Percentiles rank a stretch among this genome's conserved stretches.
Conservation (phyloP, 1,140 invertebrate genomes). For the Asobara japonica region DNA sequence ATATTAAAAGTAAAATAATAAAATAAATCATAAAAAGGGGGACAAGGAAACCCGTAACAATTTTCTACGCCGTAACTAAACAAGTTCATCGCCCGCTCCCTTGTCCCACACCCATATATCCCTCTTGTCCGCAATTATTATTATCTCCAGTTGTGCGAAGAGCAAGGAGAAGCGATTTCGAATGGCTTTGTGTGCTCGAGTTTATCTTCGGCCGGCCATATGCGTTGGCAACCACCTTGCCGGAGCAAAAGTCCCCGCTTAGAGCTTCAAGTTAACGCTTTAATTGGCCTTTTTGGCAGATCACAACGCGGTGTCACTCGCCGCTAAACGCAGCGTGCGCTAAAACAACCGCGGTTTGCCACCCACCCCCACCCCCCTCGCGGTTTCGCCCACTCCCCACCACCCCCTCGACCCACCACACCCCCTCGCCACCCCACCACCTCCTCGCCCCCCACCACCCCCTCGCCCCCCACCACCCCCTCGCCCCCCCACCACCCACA, state of each 20-base stretch:
- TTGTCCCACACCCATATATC: constrained; percentile 29
- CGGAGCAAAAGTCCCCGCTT: background rate
- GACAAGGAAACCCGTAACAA: background rate
- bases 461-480: too few species aligned
- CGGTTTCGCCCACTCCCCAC: background rate
- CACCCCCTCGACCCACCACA: background rate
- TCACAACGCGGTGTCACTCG: background rate
- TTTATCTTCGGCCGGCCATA: constrained; percentile 6
- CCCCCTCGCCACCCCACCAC: background rate
- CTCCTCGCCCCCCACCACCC: background rate
- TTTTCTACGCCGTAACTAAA: constrained; percentile 21
- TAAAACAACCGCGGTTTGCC: background rate
- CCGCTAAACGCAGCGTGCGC: background rate
- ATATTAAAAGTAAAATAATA: background rate
- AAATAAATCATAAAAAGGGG: constrained; percentile 3
- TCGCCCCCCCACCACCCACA: background rate
- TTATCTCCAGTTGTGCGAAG: constrained; percentile 33
- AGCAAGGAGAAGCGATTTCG: background rate
- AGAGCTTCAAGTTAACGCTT: background rate
- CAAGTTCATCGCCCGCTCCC: constrained; percentile 50
- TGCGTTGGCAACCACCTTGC: constrained; percentile 12
- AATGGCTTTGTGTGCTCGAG: constrained; percentile 4
- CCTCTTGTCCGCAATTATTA: constrained; percentile 27
- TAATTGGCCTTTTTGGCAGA: background rate
- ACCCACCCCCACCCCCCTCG: background rate